These are phyloP conservation scores for Hyaena hyaena DNA, from an alignment of 2,113 vertebrate genomes.

Conservation along the genomic window DNA sequence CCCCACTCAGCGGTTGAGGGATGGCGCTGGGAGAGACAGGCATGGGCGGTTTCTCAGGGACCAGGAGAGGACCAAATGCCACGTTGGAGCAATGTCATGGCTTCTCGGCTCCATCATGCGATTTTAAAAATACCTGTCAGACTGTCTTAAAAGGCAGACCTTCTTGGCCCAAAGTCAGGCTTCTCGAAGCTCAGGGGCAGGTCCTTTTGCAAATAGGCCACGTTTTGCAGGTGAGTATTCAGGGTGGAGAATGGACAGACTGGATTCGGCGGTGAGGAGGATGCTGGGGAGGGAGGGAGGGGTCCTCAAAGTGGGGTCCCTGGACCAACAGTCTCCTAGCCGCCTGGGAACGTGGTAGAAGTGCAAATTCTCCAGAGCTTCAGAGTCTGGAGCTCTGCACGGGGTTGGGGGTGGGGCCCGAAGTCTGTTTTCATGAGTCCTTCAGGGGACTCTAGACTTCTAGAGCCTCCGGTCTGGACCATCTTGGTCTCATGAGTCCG, in stretches of 20 bases:
- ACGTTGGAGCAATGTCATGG: neutral
- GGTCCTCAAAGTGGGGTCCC: neutral
- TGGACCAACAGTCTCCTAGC: neutral
- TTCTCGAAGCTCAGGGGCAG: neutral
- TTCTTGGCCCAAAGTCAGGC: conserved; percentile 50
- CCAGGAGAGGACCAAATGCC: neutral
- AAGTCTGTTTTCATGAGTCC: neutral
- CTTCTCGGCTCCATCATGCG: neutral
- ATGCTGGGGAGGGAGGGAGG: rapidly evolving
- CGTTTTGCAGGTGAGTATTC: neutral
- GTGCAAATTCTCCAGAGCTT: neutral
- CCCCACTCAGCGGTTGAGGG: neutral
- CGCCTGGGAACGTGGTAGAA: neutral
- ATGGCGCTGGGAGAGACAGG: rapidly evolving
- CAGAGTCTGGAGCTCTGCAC: neutral
- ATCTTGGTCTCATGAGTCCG: neutral
- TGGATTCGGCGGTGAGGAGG: neutral
- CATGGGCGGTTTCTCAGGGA: neutral
- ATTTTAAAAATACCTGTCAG: conserved; percentile 59
- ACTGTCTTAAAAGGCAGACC: conserved; percentile 39
- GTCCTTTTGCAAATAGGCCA: neutral
- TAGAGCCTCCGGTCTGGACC: neutral
- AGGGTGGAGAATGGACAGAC: neutral
- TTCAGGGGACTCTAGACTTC: neutral
- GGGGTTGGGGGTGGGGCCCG: too few relatives aligned